Base-by-base conservation (phyloP, 2,797 vertebrate genomes). In the Amblyraja radiata region DNA sequence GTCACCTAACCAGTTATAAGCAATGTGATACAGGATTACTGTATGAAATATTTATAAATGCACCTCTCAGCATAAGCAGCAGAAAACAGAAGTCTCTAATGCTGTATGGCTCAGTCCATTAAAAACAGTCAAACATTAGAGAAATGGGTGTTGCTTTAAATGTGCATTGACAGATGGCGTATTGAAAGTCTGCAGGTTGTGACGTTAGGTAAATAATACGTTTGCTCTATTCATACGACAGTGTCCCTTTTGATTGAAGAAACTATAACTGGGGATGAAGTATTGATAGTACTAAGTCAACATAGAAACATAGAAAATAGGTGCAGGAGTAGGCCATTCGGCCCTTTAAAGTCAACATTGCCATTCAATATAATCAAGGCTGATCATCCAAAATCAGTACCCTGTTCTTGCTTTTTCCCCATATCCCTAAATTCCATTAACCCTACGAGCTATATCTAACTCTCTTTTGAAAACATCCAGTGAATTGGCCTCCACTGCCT, bases 11-110 rank as follows among this genome's bases (percentile, higher is more conserved):
- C 23, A 74, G 8, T 74, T 74, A 6, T 54, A 74, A 74, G 73
- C 8, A 73, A 54, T 54, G 68, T 61, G 23, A 61, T 84, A 58
- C 81, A 61, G 25, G 81, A 84, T 13, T 23, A 54, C 21, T 6
- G 80, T 23, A 32, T 84, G 81, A 84, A 84, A 84, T 84, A 84
- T 91, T 91, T 14, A 68, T 0, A 91, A 91, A 14, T 23, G 23
- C 65, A 13, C 21, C 32, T 74, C 74, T 73, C 71, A 54, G 13
- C 32, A 11, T 68, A 74, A 74, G 23, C 32, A 73, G 10, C 39
- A 74, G 68, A 73, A 73, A 91, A 54, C 23, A 14, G 73, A 8
- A 54, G 5, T 74, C 54, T 54, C 28, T 91, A 16, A 74, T 91
- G 1, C 73, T 73, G 36, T 25, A 32, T n/a, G 21, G 23, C 71